Conservation (phyloP, 92 coral and sea anemone genomes). For the Umimayanthus kanabou region DNA sequence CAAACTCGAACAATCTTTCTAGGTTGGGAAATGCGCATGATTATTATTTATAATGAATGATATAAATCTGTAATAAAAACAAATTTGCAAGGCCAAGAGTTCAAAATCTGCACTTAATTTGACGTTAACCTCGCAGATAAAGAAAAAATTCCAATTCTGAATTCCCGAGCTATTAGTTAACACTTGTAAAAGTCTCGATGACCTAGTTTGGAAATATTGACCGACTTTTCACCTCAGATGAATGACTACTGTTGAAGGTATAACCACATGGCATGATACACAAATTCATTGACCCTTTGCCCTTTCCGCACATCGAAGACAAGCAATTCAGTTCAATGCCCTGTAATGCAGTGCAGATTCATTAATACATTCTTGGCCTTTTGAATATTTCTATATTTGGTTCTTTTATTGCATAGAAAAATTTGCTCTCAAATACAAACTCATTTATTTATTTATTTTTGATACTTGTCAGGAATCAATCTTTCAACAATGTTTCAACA, state of each 20-base stretch:
- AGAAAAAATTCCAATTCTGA: too few relatives aligned
- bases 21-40: too few relatives aligned
- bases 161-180: background rate
- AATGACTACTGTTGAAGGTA: background rate
- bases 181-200: background rate
- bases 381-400: background rate
- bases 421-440: too few relatives aligned
- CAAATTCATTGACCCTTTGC: background rate
- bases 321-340: background rate
- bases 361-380: background rate
- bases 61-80: too few relatives aligned
- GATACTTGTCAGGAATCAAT: background rate
- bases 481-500: background rate
- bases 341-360: background rate
- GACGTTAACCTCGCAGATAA: too few relatives aligned
- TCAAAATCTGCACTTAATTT: too few relatives aligned
- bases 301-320: background rate
- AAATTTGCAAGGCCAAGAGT: too few relatives aligned
- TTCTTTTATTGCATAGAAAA: background rate
- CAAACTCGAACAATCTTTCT: too few relatives aligned
- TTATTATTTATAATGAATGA: too few relatives aligned
- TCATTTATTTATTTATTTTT: too few relatives aligned
- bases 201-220: background rate
- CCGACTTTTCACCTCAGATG: background rate
- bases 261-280: too few relatives aligned